Conservation (phyloP, 2,113 vertebrate species). For the Capreolus pygargus region DNA sequence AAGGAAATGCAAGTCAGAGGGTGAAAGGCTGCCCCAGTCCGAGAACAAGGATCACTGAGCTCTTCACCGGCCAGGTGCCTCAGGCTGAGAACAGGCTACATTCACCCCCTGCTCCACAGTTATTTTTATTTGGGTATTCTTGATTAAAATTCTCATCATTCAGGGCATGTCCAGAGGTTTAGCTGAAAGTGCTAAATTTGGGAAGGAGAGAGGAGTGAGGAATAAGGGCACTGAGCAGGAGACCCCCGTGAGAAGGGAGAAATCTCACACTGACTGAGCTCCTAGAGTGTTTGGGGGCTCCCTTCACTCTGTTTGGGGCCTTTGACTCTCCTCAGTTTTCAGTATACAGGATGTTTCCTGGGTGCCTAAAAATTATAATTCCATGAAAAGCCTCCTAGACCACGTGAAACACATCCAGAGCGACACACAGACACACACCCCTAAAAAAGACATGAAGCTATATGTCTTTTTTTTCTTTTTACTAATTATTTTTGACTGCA, state of each 20-base stretch:
- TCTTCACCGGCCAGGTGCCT: not conserved
- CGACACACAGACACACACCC: not conserved
- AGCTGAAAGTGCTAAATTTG: not conserved
- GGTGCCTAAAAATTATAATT: not conserved
- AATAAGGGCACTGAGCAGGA: fast-evolving
- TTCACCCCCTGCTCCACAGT: not conserved
- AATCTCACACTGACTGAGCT: not conserved
- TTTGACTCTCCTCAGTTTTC: not conserved
- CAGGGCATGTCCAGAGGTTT: not conserved
- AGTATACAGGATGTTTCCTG: not conserved
- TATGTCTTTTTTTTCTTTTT: not conserved
- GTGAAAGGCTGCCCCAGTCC: not conserved
- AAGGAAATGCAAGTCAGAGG: not conserved
- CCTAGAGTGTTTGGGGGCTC: not conserved
- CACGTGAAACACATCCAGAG: not conserved
- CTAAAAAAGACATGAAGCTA: not conserved
- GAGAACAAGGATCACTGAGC: too few species aligned
- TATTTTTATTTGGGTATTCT: not conserved
- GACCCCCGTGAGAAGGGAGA: not conserved
- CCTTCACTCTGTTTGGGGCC: not conserved
- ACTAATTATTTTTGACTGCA: not conserved
- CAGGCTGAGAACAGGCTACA: not conserved
- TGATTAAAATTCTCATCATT: not conserved
- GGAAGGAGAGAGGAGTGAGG: not conserved
- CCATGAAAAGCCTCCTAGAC: not conserved